Evolutionary conservation across 2,113 vertebrate genomes (phyloP), one percentile per base, ranked within the genome.

Genomic region (Cynopterus brachyotis): DNA sequence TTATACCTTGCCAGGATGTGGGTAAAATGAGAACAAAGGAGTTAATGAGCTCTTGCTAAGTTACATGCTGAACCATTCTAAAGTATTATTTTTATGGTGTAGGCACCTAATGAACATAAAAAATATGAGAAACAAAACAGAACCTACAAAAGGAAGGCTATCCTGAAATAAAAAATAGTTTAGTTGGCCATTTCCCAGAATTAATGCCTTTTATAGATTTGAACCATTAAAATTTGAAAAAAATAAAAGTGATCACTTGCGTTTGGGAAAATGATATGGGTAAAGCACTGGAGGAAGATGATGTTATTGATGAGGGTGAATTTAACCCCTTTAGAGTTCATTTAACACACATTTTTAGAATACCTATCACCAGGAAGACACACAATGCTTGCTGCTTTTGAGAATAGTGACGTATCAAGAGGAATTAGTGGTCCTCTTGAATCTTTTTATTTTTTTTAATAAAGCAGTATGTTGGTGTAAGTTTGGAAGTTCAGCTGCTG

Each of bases 1-100:
- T 94, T 47, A 94, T 81, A 70, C 78, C 22, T 96, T 97, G 76
- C 50, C 32, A 67, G 72, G 37, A 24, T 89, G 5, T 69, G 89
- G 42, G 50, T 94, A 97, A 97, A 97, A 94, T 69, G 72, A 96
- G 86, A 93, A 97, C 75, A 94, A 88, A 95, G 55, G 73, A 96
- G 35, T 81, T 92, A 89, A 94, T 97, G 85, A 91, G 66, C 26
- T 79, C 67, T 76, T 60, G 66, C 80, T 80, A 96, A 78, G 62
- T 92, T 94, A 75, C 81, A 69, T 35, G 57, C 72, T 55, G 30
- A 96, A 91, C 59, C 70, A 97, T 47, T 85, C 32, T 66, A 83
- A 92, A 83, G 45, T 90, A 82, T 97, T 86, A 42, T 95, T 96
- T 96, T 96, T 96, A 87, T 80, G 69, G 37, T 66, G 6, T 40